Evolutionary conservation across 2,797 vertebrate genomes (phyloP).

Genomic region (Rhynchonycteris naso): DNA sequence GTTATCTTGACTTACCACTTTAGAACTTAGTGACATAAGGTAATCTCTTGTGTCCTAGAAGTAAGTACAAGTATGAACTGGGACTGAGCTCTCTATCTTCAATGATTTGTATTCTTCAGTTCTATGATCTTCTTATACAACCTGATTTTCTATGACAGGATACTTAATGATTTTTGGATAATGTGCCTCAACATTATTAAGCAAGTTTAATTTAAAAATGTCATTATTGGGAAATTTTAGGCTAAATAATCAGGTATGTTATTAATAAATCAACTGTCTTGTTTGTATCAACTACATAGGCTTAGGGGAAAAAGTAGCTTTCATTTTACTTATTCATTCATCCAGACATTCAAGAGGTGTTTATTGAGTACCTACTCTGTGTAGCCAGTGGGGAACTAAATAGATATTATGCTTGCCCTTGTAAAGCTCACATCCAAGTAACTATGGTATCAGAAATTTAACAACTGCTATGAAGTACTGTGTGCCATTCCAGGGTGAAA

Average conservation of each 20-base stretch:
- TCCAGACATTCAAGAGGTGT: neutral
- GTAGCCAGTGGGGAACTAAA: neutral
- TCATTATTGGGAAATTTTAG: neutral
- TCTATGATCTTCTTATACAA: neutral
- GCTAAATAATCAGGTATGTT: neutral
- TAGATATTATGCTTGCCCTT: neutral
- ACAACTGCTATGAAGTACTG: neutral
- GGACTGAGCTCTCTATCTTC: neutral
- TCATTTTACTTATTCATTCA: neutral
- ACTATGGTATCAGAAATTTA: neutral
- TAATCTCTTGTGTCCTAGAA: neutral
- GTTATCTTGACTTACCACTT: neutral
- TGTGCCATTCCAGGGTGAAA: neutral
- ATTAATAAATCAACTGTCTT: neutral
- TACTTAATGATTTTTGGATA: neutral
- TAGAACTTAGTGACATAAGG: neutral
- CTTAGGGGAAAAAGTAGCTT: neutral
- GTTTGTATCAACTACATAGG: neutral
- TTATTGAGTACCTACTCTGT: neutral
- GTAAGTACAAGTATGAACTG: neutral
- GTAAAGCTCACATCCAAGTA: neutral
- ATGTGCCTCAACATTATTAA: neutral
- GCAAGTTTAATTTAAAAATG: constrained; percentile 19
- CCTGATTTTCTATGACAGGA: neutral
- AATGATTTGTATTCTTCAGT: neutral